Evolutionary conservation across 2,797 vertebrate species (phyloP), one percentile per base, ranked within the genome.

Genomic region (Myoxocephalus aenaeus): DNA sequence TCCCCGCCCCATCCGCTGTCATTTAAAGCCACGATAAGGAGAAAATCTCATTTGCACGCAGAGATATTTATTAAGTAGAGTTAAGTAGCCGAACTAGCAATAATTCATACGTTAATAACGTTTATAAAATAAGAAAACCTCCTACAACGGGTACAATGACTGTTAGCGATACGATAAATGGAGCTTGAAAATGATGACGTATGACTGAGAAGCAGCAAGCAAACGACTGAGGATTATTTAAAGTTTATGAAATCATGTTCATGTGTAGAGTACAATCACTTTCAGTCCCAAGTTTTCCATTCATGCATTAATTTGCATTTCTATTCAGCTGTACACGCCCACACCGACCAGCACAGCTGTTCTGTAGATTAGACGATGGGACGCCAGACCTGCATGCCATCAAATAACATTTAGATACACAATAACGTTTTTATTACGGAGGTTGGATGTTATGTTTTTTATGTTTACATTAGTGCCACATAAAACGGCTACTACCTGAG

Each of bases 231-330:
- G 40, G n/a, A 40, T 40, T 11, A 40, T 58, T 59, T 25, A 25
- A 53, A 9, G 13, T 29, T 75, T 40, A 34, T 59, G 15, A 53
- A 66, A 38, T 32, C 11, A 46, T 54, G 20, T n/a, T n/a, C n/a
- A n/a, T 22, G n/a, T 67, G 44, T 0, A 3, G 65, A 64, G 32
- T 32, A 64, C 51, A 46, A 50, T 51, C 12, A 0, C 22, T 6
- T 61, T 68, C 3, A 42, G 34, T 34, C 6, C 42, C 32, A 36
- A 61, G 73, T 83, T 75, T 81, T 81, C 62, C 66, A 57, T 84
- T 86, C 70, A 68, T 61, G 17, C 18, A 38, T 59, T 69, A 18
- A 38, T 57, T 12, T 69, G 36, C 34, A n/a, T 73, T 64, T 63
- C 29, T 58, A 22, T 70, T 69, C 44, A 40, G 57, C 63, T 48